Percentiles rank a stretch among this genome's conserved stretches.
Evolutionary conservation across 2,113 vertebrate species (phyloP).

Genomic region (Stigmatopora argus): DNA sequence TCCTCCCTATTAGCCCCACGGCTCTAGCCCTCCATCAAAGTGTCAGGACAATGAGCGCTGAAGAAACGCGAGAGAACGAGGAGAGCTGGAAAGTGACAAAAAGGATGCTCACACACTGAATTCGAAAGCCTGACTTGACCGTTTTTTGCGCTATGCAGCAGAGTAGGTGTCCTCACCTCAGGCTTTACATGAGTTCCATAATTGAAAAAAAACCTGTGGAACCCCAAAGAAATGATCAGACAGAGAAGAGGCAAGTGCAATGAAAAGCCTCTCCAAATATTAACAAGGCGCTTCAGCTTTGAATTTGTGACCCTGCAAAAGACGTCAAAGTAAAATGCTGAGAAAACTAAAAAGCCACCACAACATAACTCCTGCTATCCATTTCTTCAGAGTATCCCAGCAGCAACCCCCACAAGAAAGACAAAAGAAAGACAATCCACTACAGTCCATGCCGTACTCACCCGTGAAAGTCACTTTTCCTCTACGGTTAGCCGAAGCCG

Average conservation of each 20-base stretch:
- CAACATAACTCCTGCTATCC: conserved; percentile 49
- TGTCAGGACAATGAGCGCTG: conserved; percentile 40
- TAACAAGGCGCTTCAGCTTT: conserved; percentile 55
- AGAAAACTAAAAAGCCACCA: not conserved
- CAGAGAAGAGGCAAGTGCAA: conserved; percentile 38
- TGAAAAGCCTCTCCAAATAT: conserved; percentile 59
- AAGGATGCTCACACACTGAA: conserved; percentile 13
- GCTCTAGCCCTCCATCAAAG: conserved; percentile 49
- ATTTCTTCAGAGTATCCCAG: conserved; percentile 40
- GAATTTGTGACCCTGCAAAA: conserved; percentile 9
- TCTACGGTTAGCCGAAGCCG: conserved; percentile 42
- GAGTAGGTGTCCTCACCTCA: conserved; percentile 15
- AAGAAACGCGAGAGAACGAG: not conserved
- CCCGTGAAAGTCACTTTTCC: conserved; percentile 62
- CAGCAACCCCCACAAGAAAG: conserved; percentile 31
- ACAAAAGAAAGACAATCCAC: conserved; percentile 4
- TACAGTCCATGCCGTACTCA: conserved; percentile 57
- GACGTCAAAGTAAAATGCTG: conserved; percentile 1
- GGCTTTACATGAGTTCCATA: conserved; percentile 24
- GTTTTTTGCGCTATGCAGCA: conserved; percentile 37
- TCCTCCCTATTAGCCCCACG: conserved; percentile 30
- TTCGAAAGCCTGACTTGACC: conserved; percentile 31
- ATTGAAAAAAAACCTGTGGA: conserved; percentile 34
- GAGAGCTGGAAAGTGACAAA: conserved; percentile 20
- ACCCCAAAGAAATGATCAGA: not conserved